phyloP scores from a whole-genome alignment of 2,113 vertebrate genomes.

The Alosa alosa region DNA sequence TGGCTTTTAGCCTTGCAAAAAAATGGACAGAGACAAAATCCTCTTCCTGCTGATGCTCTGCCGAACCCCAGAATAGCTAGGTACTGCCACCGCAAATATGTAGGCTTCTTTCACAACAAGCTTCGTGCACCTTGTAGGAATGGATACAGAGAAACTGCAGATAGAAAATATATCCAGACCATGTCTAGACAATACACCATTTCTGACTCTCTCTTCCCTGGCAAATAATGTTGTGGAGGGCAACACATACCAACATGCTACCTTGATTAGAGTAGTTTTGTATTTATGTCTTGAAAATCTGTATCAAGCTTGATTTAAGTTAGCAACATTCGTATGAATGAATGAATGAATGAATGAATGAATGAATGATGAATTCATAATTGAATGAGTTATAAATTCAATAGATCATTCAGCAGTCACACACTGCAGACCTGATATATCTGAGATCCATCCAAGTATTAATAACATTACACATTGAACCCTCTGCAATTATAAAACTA shows the following conservation, averaged over 20 bases:
- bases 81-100: neutral
- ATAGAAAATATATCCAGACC: slow-evolving; percentile 51
- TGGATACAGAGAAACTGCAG: slow-evolving; percentile 47
- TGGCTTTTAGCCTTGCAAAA: slow-evolving; percentile 24
- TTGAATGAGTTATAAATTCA: neutral
- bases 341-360: neutral
- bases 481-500: neutral
- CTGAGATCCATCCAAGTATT: neutral
- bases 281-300: neutral
- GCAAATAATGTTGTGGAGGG: neutral
- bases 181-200: slow-evolving; percentile 36
- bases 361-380: neutral
- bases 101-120: slow-evolving; percentile 8
- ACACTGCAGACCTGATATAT: neutral
- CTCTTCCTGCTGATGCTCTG: neutral
- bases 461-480: neutral
- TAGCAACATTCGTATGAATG: neutral
- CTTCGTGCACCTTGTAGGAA: slow-evolving; percentile 43
- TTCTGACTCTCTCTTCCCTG: slow-evolving; percentile 43
- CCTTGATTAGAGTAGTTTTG: neutral
- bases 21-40: neutral
- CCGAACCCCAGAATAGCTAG: neutral
- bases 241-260: neutral
- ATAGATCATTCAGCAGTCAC: neutral
- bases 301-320: no score